Percentiles rank a stretch among this genome's conserved stretches.
These are phyloP conservation scores for Agapornis roseicollis DNA, from an alignment of 2,113 vertebrate genomes.

Conservation along the genomic window DNA sequence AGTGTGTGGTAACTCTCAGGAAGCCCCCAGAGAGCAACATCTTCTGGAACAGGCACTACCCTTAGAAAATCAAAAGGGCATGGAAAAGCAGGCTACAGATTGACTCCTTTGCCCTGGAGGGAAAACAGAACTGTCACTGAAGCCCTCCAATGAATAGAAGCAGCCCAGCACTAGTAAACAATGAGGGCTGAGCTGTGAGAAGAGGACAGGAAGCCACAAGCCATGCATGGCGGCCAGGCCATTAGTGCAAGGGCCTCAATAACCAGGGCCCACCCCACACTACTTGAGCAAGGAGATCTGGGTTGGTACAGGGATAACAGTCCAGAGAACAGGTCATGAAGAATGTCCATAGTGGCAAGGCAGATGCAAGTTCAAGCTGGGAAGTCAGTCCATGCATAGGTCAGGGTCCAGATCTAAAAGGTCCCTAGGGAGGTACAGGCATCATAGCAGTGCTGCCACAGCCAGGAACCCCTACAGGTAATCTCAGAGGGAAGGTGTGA, in stretches of 20 bases:
- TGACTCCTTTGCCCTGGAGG: background rate
- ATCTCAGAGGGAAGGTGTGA: background rate
- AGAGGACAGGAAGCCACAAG: background rate
- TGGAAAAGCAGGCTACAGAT: background rate
- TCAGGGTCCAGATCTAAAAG: background rate
- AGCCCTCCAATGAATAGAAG: background rate
- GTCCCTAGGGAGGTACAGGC: background rate
- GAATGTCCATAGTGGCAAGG: accelerated
- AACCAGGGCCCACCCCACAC: background rate
- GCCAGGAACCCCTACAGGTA: background rate
- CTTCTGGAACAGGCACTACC: background rate
- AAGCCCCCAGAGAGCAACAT: accelerated
- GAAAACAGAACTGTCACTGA: background rate
- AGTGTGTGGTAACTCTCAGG: background rate
- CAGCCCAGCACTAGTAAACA: background rate
- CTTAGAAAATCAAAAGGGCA: background rate
- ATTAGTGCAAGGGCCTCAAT: accelerated
- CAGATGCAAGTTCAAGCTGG: background rate
- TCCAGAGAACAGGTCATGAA: background rate
- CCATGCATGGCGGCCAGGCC: background rate
- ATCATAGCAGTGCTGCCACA: background rate
- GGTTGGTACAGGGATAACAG: background rate
- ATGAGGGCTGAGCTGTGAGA: background rate
- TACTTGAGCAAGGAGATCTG: background rate
- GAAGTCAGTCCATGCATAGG: background rate